These are phyloP conservation scores for Dione vanillae DNA, from an alignment of 2,888 invertebrate species.

Conservation along the genomic window DNA sequence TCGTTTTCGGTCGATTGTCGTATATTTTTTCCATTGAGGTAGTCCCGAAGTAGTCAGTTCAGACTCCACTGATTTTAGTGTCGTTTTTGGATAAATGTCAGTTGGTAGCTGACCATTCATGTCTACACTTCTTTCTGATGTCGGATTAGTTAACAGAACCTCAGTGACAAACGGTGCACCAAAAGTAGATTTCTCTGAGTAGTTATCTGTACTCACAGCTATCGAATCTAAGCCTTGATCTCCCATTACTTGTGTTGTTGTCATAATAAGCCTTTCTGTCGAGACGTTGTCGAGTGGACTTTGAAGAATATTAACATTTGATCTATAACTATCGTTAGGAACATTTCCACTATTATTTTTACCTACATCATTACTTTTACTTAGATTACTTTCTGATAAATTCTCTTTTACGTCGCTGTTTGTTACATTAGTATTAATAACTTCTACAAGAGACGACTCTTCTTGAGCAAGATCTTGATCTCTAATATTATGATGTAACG, in stretches of 20 bases:
- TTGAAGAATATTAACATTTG: slow-evolving; percentile 6
- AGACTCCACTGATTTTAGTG: neutral
- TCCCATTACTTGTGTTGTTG: neutral
- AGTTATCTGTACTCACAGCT: neutral
- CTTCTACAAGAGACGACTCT: slow-evolving; percentile 57
- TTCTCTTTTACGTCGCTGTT: slow-evolving; percentile 45
- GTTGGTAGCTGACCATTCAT: neutral
- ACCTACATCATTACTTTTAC: neutral
- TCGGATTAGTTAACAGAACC: neutral
- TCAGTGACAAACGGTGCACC: neutral
- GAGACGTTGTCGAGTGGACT: slow-evolving; percentile 1
- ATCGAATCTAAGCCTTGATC: slow-evolving; percentile 3
- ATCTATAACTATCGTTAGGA: neutral
- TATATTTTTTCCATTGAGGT: slow-evolving; percentile 59
- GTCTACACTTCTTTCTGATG: slow-evolving; percentile 1
- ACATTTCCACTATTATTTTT: neutral
- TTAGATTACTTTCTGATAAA: neutral
- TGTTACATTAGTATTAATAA: slow-evolving; percentile 53
- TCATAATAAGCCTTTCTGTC: neutral
- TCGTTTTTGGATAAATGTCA: slow-evolving; percentile 3
- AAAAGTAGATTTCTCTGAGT: slow-evolving; percentile 10
- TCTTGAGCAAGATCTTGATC: slow-evolving; percentile 55
- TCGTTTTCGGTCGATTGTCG: slow-evolving; percentile 47
- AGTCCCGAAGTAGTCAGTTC: slow-evolving; percentile 38
- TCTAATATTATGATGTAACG: slow-evolving; percentile 52